A percentile compares a stretch with the other conserved stretches of the same genome.
phyloP scores from a whole-genome alignment of 2,888 invertebrate genomes.

The Lithodes maja region DNA sequence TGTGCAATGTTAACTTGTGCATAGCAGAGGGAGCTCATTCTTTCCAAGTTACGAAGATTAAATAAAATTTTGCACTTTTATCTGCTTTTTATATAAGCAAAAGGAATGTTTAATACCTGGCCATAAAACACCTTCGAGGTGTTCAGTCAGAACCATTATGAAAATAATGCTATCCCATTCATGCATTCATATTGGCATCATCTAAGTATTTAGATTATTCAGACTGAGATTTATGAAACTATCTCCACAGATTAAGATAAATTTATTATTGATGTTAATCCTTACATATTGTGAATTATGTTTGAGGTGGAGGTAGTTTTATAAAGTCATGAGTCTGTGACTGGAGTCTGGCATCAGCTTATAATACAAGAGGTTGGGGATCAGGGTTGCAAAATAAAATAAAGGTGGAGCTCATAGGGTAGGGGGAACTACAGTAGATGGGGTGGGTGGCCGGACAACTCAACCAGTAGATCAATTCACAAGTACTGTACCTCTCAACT shows the following conservation, averaged over 20 bases:
- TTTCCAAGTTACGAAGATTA: slow-evolving; percentile 36
- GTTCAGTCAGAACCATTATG: slow-evolving; percentile 57
- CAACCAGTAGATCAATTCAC: no score
- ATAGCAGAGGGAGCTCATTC: slow-evolving; percentile 58
- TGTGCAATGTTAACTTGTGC: slow-evolving; percentile 67
- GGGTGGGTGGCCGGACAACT: no score
- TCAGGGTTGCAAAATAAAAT: slow-evolving; percentile 60
- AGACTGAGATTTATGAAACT: slow-evolving; percentile 48
- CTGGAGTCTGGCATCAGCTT: slow-evolving; percentile 64
- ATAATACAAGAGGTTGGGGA: slow-evolving; percentile 62
- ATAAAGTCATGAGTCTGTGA: slow-evolving; percentile 38
- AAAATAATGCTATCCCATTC: slow-evolving; percentile 66
- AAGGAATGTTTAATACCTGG: slow-evolving; percentile 63
- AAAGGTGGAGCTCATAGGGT: slow-evolving; percentile 62
- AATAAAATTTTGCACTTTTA: slow-evolving; percentile 63
- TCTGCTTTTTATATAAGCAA: slow-evolving; percentile 54
- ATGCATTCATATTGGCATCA: slow-evolving; percentile 61
- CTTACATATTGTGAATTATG: slow-evolving; percentile 24
- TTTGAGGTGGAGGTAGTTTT: slow-evolving; percentile 31
- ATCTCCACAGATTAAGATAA: slow-evolving; percentile 38
- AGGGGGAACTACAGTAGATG: not conserved
- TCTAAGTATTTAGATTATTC: slow-evolving; percentile 56
- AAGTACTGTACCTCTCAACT: no score
- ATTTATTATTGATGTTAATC: slow-evolving; percentile 20
- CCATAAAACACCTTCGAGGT: slow-evolving; percentile 57